These are phyloP conservation scores for Pluvianellus socialis DNA, from an alignment of 2,113 vertebrate genomes.

Conservation along the genomic window DNA sequence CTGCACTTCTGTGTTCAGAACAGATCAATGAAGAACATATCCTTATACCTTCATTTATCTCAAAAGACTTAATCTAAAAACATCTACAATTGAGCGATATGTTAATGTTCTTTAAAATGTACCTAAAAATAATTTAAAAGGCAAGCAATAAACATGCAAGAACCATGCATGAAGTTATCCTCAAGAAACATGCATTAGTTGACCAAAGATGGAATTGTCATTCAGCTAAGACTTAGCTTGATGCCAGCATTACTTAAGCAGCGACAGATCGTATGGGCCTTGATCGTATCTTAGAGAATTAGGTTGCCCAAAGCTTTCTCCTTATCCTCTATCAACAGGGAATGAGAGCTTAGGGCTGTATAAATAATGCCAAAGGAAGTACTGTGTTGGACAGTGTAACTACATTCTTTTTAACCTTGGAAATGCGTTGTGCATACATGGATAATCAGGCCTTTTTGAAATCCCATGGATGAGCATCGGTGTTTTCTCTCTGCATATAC, in stretches of 20 bases:
- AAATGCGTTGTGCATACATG: not conserved
- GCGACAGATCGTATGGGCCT: not conserved
- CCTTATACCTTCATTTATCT: not conserved
- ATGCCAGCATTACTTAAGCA: not conserved
- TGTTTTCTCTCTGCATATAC: rapidly evolving
- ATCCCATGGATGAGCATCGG: rapidly evolving
- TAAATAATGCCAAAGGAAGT: not conserved
- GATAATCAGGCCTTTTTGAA: not conserved
- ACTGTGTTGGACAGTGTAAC: not conserved
- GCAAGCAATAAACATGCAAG: not conserved
- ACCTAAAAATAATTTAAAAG: not conserved
- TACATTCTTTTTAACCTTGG: not conserved
- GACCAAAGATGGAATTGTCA: not conserved
- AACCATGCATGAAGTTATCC: not conserved
- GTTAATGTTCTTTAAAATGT: not conserved
- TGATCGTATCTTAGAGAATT: constrained; percentile 6
- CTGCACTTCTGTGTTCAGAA: not conserved
- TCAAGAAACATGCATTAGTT: not conserved
- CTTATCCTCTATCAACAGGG: not conserved
- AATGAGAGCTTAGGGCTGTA: not conserved
- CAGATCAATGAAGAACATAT: not conserved
- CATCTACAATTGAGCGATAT: not conserved
- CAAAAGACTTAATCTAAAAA: not conserved
- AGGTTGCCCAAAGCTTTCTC: not conserved
- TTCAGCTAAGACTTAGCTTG: not conserved